Evolutionary conservation across 2,888 invertebrate species (phyloP).

Genomic region (Chrysomela aeneicollis): DNA sequence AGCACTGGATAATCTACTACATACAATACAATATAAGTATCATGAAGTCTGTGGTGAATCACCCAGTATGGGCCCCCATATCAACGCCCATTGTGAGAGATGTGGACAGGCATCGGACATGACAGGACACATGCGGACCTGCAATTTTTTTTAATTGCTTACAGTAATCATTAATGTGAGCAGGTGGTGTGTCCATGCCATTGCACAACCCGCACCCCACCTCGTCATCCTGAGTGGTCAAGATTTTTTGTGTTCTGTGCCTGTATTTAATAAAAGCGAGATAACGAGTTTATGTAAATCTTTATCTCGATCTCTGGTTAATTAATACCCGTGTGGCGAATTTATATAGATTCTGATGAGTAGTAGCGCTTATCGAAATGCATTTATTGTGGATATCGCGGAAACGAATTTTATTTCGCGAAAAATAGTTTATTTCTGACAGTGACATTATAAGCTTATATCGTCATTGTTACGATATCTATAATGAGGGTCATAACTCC

Average conservation of each 20-base stretch:
- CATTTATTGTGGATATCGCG: too few relatives aligned
- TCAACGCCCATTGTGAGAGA: too few relatives aligned
- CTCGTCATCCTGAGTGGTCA: neutral
- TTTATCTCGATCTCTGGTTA: neutral
- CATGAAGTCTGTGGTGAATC: too few relatives aligned
- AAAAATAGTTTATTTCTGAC: too few relatives aligned
- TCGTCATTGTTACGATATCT: too few relatives aligned
- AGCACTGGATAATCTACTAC: too few relatives aligned
- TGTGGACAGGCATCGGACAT: too few relatives aligned
- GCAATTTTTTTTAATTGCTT: neutral
- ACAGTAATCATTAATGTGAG: neutral
- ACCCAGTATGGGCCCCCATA: too few relatives aligned
- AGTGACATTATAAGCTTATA: too few relatives aligned
- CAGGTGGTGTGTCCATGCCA: neutral
- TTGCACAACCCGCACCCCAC: neutral
- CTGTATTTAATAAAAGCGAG: neutral
- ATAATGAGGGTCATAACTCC: too few relatives aligned
- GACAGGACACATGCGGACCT: too few relatives aligned
- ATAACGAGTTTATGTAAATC: neutral
- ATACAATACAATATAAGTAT: too few relatives aligned
- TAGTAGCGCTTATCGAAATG: neutral
- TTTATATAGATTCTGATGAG: neutral
- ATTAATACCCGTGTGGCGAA: neutral
- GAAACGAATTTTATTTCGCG: neutral
- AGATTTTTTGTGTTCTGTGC: neutral